Conservation (phyloP, 2,113 vertebrate species). For the Acinonyx jubatus region DNA sequence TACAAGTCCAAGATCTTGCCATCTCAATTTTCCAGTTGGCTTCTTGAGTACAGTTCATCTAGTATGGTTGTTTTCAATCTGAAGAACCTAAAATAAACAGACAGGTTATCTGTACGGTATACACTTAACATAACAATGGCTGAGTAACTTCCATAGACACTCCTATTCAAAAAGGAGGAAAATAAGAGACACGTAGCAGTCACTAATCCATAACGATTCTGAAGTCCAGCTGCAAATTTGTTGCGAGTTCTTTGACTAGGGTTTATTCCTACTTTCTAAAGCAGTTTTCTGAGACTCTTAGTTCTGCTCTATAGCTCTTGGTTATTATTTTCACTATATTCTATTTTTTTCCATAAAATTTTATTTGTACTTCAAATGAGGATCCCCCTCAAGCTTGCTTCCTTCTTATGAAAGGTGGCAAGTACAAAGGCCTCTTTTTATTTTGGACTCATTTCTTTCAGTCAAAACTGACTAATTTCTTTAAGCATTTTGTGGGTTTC, state of each 20-base stretch:
- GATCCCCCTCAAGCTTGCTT: background rate
- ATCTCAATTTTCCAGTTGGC: background rate
- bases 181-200: too few relatives aligned
- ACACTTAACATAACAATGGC: background rate
- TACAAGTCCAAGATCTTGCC: background rate
- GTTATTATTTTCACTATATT: background rate
- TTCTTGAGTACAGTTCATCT: background rate
- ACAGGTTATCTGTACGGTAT: background rate
- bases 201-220: background rate
- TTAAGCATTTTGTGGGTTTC: background rate
- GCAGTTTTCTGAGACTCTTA: background rate
- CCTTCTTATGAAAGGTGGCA: background rate
- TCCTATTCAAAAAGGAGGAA: background rate
- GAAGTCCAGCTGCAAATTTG: background rate
- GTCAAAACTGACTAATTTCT: background rate
- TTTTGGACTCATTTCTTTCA: background rate
- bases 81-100: background rate
- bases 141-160: background rate
- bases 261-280: background rate
- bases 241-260: background rate
- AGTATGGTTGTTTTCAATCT: background rate
- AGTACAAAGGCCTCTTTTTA: background rate
- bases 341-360: background rate
- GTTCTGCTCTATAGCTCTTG: background rate
- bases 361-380: background rate